phyloP scores from a whole-genome alignment of 2,888 invertebrate species.

The Nymphalis urticae region DNA sequence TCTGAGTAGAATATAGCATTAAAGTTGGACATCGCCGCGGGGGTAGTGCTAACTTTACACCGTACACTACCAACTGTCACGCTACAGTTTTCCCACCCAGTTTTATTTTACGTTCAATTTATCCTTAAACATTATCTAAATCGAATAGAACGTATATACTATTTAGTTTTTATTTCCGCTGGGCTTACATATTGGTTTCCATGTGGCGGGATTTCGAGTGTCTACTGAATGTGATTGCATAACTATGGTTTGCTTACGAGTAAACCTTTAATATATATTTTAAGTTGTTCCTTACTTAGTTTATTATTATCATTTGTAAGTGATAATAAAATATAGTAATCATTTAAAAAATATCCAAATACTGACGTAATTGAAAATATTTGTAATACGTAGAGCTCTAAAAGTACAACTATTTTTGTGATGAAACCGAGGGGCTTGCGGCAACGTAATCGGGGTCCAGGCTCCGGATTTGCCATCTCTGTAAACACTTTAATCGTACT shows the following conservation, averaged over 20 bases:
- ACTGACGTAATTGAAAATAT: not conserved
- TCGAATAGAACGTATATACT: conserved; percentile 50
- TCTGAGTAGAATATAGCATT: conserved; percentile 41
- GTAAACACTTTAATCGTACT: conserved; percentile 23
- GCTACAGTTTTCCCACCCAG: conserved; percentile 60
- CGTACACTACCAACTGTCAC: conserved; percentile 48
- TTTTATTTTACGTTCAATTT: conserved; percentile 72
- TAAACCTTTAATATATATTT: too few relatives aligned
- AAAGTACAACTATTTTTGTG: conserved; percentile 28
- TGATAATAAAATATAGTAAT: too few relatives aligned
- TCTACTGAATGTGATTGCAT: conserved; percentile 1
- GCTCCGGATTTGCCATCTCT: conserved; percentile 19
- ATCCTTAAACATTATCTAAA: conserved; percentile 53
- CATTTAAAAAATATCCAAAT: too few relatives aligned
- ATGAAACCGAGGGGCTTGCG: conserved; percentile 21
- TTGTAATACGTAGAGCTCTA: not conserved
- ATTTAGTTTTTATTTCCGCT: conserved; percentile 41
- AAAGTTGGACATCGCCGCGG: conserved; percentile 51
- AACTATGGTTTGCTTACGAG: not conserved
- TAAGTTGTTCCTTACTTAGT: too few relatives aligned
- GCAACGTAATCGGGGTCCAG: conserved; percentile 25
- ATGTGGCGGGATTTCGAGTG: not conserved
- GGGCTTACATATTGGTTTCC: conserved; percentile 27
- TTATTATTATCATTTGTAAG: too few relatives aligned
- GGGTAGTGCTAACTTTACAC: conserved; percentile 44